Conservation (phyloP, 2,888 invertebrate species). For the Heteropelma amictum region DNA sequence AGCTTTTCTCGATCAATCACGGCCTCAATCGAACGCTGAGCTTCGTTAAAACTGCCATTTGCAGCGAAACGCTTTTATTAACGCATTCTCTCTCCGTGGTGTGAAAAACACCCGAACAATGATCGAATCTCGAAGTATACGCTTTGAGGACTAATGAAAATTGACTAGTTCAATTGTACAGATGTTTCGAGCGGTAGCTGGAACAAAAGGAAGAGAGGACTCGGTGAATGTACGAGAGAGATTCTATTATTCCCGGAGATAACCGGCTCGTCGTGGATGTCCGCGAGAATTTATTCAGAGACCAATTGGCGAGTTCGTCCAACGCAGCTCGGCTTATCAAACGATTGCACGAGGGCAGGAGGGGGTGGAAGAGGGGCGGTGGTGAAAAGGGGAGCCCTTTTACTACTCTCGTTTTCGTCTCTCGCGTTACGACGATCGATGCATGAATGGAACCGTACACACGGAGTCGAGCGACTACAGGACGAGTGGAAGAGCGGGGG, state of each 20-base stretch:
- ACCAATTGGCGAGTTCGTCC: slow-evolving; percentile 47
- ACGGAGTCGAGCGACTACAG: slow-evolving; percentile 56
- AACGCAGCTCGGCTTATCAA: slow-evolving; percentile 58
- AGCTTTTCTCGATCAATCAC: too few relatives aligned
- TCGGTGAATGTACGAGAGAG: neutral
- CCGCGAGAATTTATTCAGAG: slow-evolving; percentile 55
- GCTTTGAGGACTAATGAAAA: too few relatives aligned
- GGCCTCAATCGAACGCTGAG: too few relatives aligned
- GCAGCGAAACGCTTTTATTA: too few relatives aligned
- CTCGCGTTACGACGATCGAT: slow-evolving; percentile 71
- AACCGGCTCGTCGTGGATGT: slow-evolving; percentile 32
- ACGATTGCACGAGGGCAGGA: slow-evolving; percentile 8
- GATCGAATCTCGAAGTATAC: too few relatives aligned
- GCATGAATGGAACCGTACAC: slow-evolving; percentile 72
- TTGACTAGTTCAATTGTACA: too few relatives aligned
- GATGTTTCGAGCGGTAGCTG: too few relatives aligned
- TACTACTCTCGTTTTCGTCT: slow-evolving; percentile 52
- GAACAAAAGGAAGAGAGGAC: too few relatives aligned
- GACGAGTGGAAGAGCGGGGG: slow-evolving; percentile 27
- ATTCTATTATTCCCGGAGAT: slow-evolving; percentile 47
- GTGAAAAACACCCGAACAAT: too few relatives aligned
- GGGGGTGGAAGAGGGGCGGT: neutral
- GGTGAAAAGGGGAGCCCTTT: slow-evolving; percentile 30
- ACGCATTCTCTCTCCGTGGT: too few relatives aligned
- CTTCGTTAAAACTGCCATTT: too few relatives aligned